Percentiles rank a stretch among this genome's conserved stretches.
Conservation (phyloP, 2,113 vertebrate genomes). For the Odontesthes bonariensis region DNA sequence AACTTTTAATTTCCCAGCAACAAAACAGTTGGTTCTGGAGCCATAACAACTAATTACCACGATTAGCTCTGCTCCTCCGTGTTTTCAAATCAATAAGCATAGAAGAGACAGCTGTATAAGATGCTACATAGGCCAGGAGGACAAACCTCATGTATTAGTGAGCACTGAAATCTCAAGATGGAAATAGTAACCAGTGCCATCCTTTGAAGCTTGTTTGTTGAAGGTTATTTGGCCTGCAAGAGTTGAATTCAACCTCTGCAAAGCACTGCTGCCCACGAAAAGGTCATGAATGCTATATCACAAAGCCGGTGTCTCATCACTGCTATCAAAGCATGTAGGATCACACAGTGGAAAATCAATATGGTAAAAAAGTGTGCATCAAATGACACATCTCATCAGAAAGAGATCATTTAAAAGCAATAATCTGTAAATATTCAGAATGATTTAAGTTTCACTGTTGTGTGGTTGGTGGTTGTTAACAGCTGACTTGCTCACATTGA, state of each 20-base stretch:
- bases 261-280: conserved; percentile 45
- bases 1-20: neutral
- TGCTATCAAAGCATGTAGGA: conserved; percentile 3
- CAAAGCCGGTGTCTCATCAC: conserved; percentile 43
- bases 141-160: conserved; percentile 39
- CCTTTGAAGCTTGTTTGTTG: conserved; percentile 52
- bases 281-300: conserved; percentile 54
- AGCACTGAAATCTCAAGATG: conserved; percentile 44
- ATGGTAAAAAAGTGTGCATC: neutral
- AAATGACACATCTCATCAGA: neutral
- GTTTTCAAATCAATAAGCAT: conserved; percentile 37
- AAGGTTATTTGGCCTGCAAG: conserved; percentile 55
- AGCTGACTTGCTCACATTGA: neutral
- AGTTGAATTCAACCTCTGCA: conserved; percentile 48
- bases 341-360: conserved; percentile 28
- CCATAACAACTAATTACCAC: neutral
- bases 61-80: conserved; percentile 3
- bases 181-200: conserved; percentile 15
- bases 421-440: neutral
- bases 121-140: conserved; percentile 21
- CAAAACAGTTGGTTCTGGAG: neutral
- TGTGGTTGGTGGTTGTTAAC: no score
- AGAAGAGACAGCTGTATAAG: conserved; percentile 16
- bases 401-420: neutral
- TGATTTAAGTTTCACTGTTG: neutral